These are phyloP conservation scores for Alaudala cheleensis DNA, from an alignment of 2,113 vertebrate species.

Conservation along the genomic window DNA sequence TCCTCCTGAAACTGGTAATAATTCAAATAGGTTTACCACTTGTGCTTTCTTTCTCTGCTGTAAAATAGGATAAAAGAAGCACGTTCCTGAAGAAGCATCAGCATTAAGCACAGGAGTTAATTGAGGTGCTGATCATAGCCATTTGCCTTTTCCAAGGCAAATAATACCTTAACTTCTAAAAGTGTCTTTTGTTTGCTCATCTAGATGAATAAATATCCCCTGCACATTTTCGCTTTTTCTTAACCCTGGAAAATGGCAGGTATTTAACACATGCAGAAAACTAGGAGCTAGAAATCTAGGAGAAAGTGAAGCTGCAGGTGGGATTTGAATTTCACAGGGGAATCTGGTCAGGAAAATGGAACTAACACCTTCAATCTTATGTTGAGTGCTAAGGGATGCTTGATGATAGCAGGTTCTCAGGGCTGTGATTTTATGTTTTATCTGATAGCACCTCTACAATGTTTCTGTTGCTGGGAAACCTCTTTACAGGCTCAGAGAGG, in stretches of 20 bases:
- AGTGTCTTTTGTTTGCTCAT: not conserved
- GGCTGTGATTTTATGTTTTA: constrained; percentile 37
- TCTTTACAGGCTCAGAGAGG: not conserved
- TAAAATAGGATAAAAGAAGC: not conserved
- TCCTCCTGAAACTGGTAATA: not conserved
- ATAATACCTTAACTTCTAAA: not conserved
- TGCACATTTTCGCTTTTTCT: not conserved
- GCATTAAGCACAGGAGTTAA: not conserved
- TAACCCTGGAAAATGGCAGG: not conserved
- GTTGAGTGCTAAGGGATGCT: not conserved
- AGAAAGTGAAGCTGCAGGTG: not conserved
- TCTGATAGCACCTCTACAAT: not conserved
- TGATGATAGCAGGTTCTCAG: constrained; percentile 12
- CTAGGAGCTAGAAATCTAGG: not conserved
- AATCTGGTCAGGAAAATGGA: constrained; percentile 11
- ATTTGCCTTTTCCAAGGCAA: not conserved
- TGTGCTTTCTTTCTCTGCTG: not conserved
- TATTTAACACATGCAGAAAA: not conserved
- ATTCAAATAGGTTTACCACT: not conserved
- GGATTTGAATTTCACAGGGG: constrained; percentile 2
- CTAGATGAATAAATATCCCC: not conserved
- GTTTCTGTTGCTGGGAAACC: constrained; percentile 47
- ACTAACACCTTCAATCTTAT: constrained; percentile 23
- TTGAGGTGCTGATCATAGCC: not conserved
- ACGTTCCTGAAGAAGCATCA: not conserved